Conservation (phyloP, 2,888 invertebrate species). For the Nowickia ferox region DNA sequence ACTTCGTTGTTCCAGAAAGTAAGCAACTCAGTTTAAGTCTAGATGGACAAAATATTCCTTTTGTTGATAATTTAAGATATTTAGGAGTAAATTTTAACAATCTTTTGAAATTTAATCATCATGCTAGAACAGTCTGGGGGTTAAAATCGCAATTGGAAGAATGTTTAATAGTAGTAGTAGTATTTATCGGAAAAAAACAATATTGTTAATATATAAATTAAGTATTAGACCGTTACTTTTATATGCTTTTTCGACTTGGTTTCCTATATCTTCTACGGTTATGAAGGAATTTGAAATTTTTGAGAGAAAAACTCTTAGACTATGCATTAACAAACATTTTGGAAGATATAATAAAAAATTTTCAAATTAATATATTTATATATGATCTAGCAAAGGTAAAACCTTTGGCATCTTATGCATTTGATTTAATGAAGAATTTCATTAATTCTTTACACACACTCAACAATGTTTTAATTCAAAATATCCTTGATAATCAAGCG, state of each 20-base stretch:
- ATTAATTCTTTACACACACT: not conserved
- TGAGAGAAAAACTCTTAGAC: slow-evolving; percentile 4
- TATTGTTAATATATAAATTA: slow-evolving; percentile 17
- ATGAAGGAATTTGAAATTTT: slow-evolving; percentile 11
- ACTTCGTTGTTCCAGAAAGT: too few species aligned
- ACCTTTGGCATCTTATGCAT: too few species aligned
- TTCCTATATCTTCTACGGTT: not conserved
- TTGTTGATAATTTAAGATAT: slow-evolving; percentile 6
- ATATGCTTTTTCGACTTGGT: not conserved
- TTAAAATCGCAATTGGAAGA: not conserved
- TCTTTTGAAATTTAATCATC: slow-evolving; percentile 2
- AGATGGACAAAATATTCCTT: slow-evolving; percentile 20
- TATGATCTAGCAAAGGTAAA: too few species aligned
- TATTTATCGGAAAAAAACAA: not conserved
- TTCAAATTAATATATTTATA: not conserved
- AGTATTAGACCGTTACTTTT: slow-evolving; percentile 4
- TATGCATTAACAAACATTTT: slow-evolving; percentile 18
- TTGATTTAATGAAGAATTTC: too few species aligned
- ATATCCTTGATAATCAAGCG: too few species aligned
- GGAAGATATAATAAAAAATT: not conserved
- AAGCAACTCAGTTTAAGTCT: not conserved
- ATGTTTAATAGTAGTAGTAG: slow-evolving; percentile 21
- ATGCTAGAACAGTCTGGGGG: not conserved
- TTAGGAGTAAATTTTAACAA: slow-evolving; percentile 18
- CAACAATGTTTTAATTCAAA: not conserved